A percentile compares a stretch with the other conserved stretches of the same genome.
These are phyloP conservation scores for Falco novaeseelandiae DNA, from an alignment of 2,797 vertebrate species.

Conservation along the genomic window DNA sequence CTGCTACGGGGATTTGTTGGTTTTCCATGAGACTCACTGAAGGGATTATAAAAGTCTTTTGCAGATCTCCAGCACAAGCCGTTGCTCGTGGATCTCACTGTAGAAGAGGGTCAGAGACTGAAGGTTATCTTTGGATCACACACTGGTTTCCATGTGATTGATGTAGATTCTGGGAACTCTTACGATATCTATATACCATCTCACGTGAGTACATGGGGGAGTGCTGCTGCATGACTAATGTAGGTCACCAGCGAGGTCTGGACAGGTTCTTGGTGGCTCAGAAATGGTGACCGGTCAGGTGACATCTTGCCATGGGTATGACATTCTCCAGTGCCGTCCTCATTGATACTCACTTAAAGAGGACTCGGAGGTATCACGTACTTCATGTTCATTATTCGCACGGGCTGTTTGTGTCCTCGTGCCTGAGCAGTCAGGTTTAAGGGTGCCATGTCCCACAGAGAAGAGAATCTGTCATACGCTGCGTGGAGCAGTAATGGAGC, in stretches of 20 bases:
- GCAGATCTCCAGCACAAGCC: slow-evolving; percentile 97
- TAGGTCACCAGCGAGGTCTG: not conserved
- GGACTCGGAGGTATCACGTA: not conserved
- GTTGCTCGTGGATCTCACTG: slow-evolving; percentile 94
- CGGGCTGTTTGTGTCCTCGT: not conserved
- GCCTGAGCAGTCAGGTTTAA: not conserved
- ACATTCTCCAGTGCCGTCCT: not conserved
- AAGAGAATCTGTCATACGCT: not conserved
- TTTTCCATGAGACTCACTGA: slow-evolving; percentile 50
- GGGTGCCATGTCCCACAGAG: not conserved
- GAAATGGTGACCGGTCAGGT: not conserved
- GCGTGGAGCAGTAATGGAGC: not conserved
- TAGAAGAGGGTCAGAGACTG: slow-evolving; percentile 97
- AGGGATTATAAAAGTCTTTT: slow-evolving; percentile 88
- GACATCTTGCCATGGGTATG: not conserved
- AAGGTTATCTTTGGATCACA: slow-evolving; percentile 99
- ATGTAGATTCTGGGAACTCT: slow-evolving; percentile 97
- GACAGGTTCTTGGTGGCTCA: not conserved
- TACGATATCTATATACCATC: slow-evolving; percentile 99
- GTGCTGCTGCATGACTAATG: not conserved
- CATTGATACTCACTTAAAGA: not conserved
- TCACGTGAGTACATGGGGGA: slow-evolving; percentile 83
- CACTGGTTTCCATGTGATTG: slow-evolving; percentile 97
- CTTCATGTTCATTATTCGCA: not conserved
- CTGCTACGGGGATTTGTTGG: not conserved